These are phyloP conservation scores for Drosophila albomicans DNA, from an alignment of 1,140 invertebrate species.

Conservation along the genomic window DNA sequence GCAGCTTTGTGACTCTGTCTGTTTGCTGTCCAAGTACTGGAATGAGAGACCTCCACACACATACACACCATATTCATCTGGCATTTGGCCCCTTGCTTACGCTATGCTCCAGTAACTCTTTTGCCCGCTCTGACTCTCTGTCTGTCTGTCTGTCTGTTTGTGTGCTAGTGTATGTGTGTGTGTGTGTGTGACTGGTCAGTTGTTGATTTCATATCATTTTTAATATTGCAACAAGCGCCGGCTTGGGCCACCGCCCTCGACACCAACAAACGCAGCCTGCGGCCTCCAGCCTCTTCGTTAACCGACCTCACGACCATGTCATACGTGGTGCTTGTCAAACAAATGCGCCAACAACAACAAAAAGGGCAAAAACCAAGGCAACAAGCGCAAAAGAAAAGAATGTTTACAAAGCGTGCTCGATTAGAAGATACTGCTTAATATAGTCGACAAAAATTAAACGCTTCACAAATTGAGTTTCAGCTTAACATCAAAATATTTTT, in stretches of 20 bases:
- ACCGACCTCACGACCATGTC: conserved; percentile 28
- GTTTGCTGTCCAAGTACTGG: background rate
- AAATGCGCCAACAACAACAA: conserved; percentile 20
- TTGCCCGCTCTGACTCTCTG: background rate
- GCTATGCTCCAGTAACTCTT: conserved; percentile 51
- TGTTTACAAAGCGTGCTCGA: background rate
- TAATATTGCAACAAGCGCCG: conserved; percentile 55
- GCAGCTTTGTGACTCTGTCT: conserved; percentile 1
- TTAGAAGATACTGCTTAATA: background rate
- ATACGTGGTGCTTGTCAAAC: conserved; percentile 8
- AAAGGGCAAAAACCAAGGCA: conserved; percentile 2
- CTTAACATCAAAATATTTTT: no score
- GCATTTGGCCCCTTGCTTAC: conserved; percentile 23
- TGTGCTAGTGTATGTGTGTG: background rate
- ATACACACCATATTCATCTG: background rate
- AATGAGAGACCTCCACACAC: background rate
- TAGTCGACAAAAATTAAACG: background rate
- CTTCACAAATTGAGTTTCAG: no score
- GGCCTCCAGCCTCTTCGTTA: conserved; percentile 5
- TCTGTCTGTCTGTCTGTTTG: conserved; percentile 13
- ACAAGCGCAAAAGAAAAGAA: background rate
- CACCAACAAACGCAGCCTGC: conserved; percentile 4
- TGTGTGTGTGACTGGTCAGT: conserved; percentile 3
- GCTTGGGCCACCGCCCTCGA: conserved; percentile 3
- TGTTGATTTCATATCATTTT: conserved; percentile 68